Evolutionary conservation across 1,140 invertebrate species (phyloP).

Genomic region (Drosophila ananassae): DNA sequence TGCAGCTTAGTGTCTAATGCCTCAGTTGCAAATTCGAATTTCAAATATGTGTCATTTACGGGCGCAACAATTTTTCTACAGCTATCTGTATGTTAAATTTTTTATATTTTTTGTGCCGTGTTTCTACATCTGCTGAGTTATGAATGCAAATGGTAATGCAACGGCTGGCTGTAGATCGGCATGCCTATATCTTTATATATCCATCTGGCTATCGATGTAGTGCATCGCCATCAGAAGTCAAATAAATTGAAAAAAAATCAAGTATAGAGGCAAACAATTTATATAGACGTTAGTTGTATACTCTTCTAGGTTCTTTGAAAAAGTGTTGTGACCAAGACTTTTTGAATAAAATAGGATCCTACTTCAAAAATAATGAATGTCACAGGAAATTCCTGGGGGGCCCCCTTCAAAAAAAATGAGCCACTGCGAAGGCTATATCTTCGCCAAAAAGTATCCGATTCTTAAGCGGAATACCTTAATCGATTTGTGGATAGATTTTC

Average conservation of each 20-base stretch:
- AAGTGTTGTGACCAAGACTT: background rate
- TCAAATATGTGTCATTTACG: conserved; percentile 76
- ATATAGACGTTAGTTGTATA: background rate
- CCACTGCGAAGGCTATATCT: too few species aligned
- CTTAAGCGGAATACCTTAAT: too few species aligned
- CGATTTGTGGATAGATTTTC: too few species aligned
- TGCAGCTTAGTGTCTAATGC: conserved; percentile 47
- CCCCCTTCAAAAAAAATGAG: too few species aligned
- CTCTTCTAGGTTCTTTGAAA: background rate
- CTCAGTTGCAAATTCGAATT: conserved; percentile 60
- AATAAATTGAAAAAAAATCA: conserved; percentile 34
- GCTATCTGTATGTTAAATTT: conserved; percentile 31
- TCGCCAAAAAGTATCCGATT: too few species aligned
- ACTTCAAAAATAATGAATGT: too few species aligned
- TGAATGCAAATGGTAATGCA: conserved; percentile 77
- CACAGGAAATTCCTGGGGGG: too few species aligned
- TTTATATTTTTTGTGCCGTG: conserved; percentile 24
- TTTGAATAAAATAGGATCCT: too few species aligned
- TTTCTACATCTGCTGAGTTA: conserved; percentile 69
- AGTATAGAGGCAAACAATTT: background rate
- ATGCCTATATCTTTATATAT: conserved; percentile 34
- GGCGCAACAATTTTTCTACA: conserved; percentile 61
- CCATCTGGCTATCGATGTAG: conserved; percentile 72
- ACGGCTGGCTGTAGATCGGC: conserved; percentile 32
- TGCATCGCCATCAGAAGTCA: conserved; percentile 61